Evolutionary conservation across 2,113 vertebrate genomes (phyloP).

Genomic region (Cathartes aura): DNA sequence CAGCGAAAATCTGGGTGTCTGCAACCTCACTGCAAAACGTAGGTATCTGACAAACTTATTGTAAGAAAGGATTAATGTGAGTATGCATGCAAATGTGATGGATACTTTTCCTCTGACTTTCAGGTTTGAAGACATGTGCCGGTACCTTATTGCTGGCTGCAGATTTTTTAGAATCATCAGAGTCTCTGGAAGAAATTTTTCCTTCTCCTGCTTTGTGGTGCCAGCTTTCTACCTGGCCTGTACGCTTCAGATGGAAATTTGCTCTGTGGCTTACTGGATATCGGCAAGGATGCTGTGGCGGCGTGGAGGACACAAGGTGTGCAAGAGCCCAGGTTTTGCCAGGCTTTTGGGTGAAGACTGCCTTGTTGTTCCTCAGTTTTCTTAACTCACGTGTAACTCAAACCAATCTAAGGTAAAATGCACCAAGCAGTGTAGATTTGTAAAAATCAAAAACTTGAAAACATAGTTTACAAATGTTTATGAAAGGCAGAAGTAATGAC

Average conservation of each 20-base stretch:
- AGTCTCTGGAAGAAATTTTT: not conserved
- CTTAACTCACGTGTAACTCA: rapidly evolving
- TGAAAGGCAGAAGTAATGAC: not conserved
- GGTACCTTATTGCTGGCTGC: not conserved
- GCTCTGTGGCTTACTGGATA: not conserved
- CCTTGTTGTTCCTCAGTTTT: not conserved
- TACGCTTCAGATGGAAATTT: not conserved
- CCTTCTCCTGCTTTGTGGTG: not conserved
- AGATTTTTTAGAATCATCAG: not conserved
- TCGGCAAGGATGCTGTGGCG: not conserved
- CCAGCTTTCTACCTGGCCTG: not conserved
- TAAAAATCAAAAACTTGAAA: not conserved
- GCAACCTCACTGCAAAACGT: not conserved
- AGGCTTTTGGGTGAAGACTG: not conserved
- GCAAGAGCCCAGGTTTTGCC: not conserved
- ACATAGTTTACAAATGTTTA: not conserved
- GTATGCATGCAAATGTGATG: not conserved
- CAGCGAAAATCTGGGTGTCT: not conserved
- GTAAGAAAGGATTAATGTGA: not conserved
- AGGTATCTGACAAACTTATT: not conserved
- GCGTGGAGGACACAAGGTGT: not conserved
- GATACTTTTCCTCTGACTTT: not conserved
- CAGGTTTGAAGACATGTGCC: rapidly evolving
- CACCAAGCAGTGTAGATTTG: not conserved
- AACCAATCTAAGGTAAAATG: not conserved